Evolutionary conservation across 2,797 vertebrate genomes (phyloP).

Genomic region (Schizopygopsis malacanthus): DNA sequence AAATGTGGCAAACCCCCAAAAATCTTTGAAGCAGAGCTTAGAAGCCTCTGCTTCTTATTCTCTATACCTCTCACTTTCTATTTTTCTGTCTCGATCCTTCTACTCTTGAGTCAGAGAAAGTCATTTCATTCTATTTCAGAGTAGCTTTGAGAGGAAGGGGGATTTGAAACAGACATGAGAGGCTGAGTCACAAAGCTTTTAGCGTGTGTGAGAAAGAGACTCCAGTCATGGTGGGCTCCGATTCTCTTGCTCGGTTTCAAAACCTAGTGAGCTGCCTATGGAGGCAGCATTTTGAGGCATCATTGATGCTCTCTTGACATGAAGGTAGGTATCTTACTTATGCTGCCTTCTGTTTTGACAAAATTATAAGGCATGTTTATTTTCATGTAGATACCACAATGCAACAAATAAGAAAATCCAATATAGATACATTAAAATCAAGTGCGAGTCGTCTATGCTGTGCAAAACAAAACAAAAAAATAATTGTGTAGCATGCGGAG

Average conservation of each 20-base stretch:
- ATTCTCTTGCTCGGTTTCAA: constrained; percentile 31
- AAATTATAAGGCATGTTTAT: not conserved
- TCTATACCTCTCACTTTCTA: constrained; percentile 20
- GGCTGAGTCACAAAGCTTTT: constrained; percentile 53
- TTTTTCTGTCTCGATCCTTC: constrained; percentile 33
- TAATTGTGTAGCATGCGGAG: not conserved
- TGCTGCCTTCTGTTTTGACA: not conserved
- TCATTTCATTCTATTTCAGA: constrained; percentile 48
- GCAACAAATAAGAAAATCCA: not conserved
- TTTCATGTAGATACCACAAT: not conserved
- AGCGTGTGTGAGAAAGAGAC: constrained; percentile 36
- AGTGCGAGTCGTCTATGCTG: not conserved
- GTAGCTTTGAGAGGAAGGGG: constrained; percentile 44
- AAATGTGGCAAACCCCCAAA: constrained; percentile 8
- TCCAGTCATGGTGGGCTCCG: constrained; percentile 31
- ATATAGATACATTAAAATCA: constrained; percentile 4
- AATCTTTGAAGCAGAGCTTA: not conserved
- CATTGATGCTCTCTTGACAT: not conserved
- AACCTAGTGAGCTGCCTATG: not conserved
- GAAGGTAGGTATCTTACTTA: not conserved
- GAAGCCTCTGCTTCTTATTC: constrained; percentile 17
- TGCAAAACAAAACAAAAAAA: not conserved
- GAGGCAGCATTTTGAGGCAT: constrained; percentile 10
- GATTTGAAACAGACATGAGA: constrained; percentile 48
- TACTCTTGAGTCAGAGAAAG: constrained; percentile 33